Conservation (phyloP, 2,113 vertebrate genomes). For the rat (Rattus norvegicus) region GRCr8 NC_086024.1:28693001-28693500, state of each 20-base stretch:
- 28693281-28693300: background rate
- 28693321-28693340: background rate
- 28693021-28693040: background rate
- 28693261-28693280: background rate
- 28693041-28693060: background rate
- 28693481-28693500: background rate
- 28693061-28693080: background rate
- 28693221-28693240: background rate
- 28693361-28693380: background rate
- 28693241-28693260: background rate
- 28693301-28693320: background rate
- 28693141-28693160: background rate
- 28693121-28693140: background rate
- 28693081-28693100: background rate
- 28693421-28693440: background rate
- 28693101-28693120: background rate
- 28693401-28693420: background rate
- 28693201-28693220: background rate
- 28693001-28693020: background rate
- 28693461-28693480: background rate
- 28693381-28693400: background rate
- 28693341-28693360: background rate
- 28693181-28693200: background rate
- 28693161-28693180: background rate
- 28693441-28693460: slow-evolving; percentile 3